A percentile compares a stretch with the other conserved stretches of the same genome.
Evolutionary conservation across 2,113 vertebrate genomes (phyloP).

Genomic region (Ariopsis seemanni): DNA sequence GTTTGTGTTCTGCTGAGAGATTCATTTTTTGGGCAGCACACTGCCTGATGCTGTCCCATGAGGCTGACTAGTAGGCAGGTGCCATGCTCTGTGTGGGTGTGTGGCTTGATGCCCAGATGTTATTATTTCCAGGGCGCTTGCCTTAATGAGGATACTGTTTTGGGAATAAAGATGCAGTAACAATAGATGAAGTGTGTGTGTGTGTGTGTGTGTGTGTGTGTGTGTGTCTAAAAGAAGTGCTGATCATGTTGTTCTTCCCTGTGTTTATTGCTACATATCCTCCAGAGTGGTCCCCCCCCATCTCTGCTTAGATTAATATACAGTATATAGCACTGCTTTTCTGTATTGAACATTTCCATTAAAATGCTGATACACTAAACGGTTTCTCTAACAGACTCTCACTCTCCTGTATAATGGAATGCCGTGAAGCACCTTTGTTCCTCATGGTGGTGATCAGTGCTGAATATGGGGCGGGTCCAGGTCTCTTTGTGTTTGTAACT

Average conservation of each 20-base stretch:
- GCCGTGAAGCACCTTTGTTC: conserved; percentile 58
- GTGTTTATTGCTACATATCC: conserved; percentile 32
- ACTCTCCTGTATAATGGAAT: not conserved
- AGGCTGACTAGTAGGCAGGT: conserved; percentile 43
- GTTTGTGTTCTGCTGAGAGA: not conserved
- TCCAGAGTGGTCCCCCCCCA: not conserved
- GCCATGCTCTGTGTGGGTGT: conserved; percentile 21
- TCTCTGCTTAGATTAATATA: not conserved
- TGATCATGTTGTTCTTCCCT: conserved; percentile 31
- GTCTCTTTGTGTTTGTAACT: conserved; percentile 61
- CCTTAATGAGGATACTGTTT: conserved; percentile 33
- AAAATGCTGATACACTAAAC: not conserved
- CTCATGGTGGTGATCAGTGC: conserved; percentile 56
- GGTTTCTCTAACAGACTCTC: not conserved
- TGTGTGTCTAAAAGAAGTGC: conserved; percentile 37
- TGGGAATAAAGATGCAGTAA: conserved; percentile 24
- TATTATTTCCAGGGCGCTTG: conserved; percentile 25
- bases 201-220: conserved; percentile 38
- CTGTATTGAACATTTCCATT: conserved; percentile 13
- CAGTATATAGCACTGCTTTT: not conserved
- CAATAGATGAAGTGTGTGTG: conserved; percentile 27
- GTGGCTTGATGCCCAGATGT: conserved; percentile 24
- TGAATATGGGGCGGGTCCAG: conserved; percentile 64
- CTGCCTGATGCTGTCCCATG: conserved; percentile 37
- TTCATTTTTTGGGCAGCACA: conserved; percentile 30